Base-by-base conservation (phyloP, 2,797 vertebrate species). In the Crypturellus tataupa region DNA sequence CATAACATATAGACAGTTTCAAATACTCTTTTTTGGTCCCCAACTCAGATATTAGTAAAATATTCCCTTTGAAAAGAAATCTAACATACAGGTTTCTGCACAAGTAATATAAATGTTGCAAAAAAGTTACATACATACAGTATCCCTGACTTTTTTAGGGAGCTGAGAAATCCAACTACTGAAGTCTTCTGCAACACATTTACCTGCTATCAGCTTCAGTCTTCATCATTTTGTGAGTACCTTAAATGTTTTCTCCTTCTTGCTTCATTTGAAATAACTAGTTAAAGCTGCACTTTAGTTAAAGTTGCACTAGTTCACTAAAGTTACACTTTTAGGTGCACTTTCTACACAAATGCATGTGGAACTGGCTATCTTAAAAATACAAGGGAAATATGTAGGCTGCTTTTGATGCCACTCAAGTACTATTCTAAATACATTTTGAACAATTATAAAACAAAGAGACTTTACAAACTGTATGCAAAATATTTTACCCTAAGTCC, bases 401-500 rank as follows among this genome's bases (percentile, higher is more conserved):
- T 29, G 27, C 29, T 82, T 78, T 68, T 68, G 31, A 7, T 64
- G 14, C 80, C 59, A 77, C 20, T 49, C 7, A 63, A 75, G 13
- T 78, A 24, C 73, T 88, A 83, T 80, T 59, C 35, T 64, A 78
- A n/a, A 42, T 11, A 83, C 4, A 9, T 70, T 83, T 25, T 51
- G 35, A 81, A 80, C 6, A 69, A 58, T 27, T 42, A 12, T 33
- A 72, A 93, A 91, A 62, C 9, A 67, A 82, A 92, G 39, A 77
- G 29, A 16, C 25, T 83, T 65, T 72, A 73, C 25, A 93, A 86
- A 96, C 55, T 24, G 53, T 20, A 69, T 80, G 70, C 96, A 55
- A 83, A 83, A 81, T 6, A 13, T 16, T 84, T 98, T 98, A 99
- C 99, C 98, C 98, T 98, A 9, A 99, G 98, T 65, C 99, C 99